Evolutionary conservation across 2,888 invertebrate genomes (phyloP), one percentile per base, ranked within the genome.

Genomic region (Rhagophthalmus giganteus): DNA sequence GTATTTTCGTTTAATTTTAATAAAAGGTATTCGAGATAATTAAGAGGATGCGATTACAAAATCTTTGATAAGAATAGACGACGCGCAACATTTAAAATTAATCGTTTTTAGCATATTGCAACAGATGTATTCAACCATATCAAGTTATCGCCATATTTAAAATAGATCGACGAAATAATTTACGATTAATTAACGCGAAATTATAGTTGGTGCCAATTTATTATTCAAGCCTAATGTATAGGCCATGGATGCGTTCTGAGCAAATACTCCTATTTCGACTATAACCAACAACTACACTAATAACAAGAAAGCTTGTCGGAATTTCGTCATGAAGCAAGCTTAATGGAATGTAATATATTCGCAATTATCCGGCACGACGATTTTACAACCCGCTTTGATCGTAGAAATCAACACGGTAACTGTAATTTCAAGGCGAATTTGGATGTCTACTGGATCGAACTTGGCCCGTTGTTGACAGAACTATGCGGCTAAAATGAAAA

Each of bases 331-430:
- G 52, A 55, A 60, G 56, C 48, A 49, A 49, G 54, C 58, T 62
- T 61, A 63, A 64, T 63, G 63, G 64, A 62, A 62, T 60, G 63
- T 63, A 63, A 64, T 63, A 62, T 64, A 63, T 64, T 60, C 62
- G 61, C 60, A 64, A 64, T 64, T 63, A 64, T 63, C 61, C 58
- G 55, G 54, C 49, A 52, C 51, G 58, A 61, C 55, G 61, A 58
- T 57, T 57, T 58, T 56, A 54, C 51, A 52, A 46, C 55, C 55
- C 55, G 52, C 61, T 64, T 64, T 61, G 60, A 64, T 64, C 62
- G 55, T 55, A 57, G 54, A 50, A 58, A 55, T 55, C 56, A 55
- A 61, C 59, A 52, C 57, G 55, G 52, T 42, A 37, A 34, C 28
- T 28, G 46, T 31, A 39, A 52, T 47, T 47, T 34, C 20, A 40